Conservation (phyloP, 2,113 vertebrate genomes). For the Solea senegalensis region DNA sequence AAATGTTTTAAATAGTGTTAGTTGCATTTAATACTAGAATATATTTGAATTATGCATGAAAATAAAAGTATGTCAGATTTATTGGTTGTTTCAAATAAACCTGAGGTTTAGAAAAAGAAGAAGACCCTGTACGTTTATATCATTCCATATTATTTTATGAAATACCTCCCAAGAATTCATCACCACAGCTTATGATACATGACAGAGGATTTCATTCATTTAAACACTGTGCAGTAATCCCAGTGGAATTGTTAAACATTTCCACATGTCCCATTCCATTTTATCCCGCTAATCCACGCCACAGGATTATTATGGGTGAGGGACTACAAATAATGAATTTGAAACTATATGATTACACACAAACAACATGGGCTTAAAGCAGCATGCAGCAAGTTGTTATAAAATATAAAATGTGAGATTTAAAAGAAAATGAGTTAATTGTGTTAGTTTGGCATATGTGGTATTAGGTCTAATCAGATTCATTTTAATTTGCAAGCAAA, state of each 20-base stretch:
- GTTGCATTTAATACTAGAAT: conserved; percentile 28
- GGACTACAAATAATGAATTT: conserved; percentile 55
- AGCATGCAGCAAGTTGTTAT: not conserved
- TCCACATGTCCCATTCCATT: conserved; percentile 61
- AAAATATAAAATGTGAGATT: too few species aligned
- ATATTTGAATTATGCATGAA: conserved; percentile 36
- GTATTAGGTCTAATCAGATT: not conserved
- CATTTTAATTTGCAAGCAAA: not conserved
- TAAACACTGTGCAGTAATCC: conserved; percentile 49
- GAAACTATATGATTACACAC: conserved; percentile 35
- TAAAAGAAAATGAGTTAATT: too few species aligned
- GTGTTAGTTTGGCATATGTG: not conserved
- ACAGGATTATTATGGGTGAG: conserved; percentile 60
- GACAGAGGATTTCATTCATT: conserved; percentile 59
- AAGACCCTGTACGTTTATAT: conserved; percentile 23
- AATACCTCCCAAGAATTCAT: conserved; percentile 46
- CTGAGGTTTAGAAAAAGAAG: conserved; percentile 19
- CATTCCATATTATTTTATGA: conserved; percentile 45
- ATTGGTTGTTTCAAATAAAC: conserved; percentile 11
- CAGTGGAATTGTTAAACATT: conserved; percentile 64
- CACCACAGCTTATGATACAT: conserved; percentile 47
- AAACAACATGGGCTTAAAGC: conserved; percentile 12
- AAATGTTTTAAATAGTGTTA: conserved; percentile 13
- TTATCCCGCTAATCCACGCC: conserved; percentile 59
- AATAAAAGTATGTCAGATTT: conserved; percentile 36